Base-by-base conservation (phyloP, 2,797 vertebrate species). In the Sphenodon punctatus region DNA sequence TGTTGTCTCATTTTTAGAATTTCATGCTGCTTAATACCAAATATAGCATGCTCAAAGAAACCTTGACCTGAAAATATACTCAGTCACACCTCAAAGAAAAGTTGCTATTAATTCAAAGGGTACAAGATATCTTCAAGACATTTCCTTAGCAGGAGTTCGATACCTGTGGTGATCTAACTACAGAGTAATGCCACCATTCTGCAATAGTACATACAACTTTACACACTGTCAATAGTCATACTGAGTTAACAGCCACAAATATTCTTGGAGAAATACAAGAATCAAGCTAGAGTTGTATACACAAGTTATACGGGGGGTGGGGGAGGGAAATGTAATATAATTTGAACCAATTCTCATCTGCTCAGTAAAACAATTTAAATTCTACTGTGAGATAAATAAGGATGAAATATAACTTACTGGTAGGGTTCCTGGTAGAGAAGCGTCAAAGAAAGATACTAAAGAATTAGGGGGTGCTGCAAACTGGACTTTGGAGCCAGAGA, bases 381-480 rank as follows among this genome's bases (percentile, higher is more conserved):
- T 77, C 77, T 86, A 55, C 38, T 46, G 46, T 30, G 10, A 55
- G 7, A 70, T 19, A 82, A 88, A 86, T 56, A 63, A 88, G 67
- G 25, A 25, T 36, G 30, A 75, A 86, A 66, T 22, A 76, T 74
- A 87, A 94, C 97, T 97, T 95, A 99, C 99, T 25, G 99, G 99
- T 89, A 99, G 95, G 27, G 99, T 99, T 91, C 99, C 99, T 4
- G 99, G 99, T 78, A 99, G 95, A 25, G 98, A 99, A 27, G 98
- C 98, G 90, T 99, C 99, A 90, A 99, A 98, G 94, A 98, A 97
- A 16, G 99, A 98, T 41, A 99, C 98, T 84, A 96, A 94, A 68
- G 98, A 98, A 92, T 99, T 99, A 25, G 99, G 98, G 78, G 99
- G 97, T 59, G 98, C 96, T 58, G 95, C 95, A 96, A 99, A 99